Evolutionary conservation across 1,140 invertebrate species (phyloP), one percentile per base, ranked within the genome.

Genomic region (Anastrepha ludens): DNA sequence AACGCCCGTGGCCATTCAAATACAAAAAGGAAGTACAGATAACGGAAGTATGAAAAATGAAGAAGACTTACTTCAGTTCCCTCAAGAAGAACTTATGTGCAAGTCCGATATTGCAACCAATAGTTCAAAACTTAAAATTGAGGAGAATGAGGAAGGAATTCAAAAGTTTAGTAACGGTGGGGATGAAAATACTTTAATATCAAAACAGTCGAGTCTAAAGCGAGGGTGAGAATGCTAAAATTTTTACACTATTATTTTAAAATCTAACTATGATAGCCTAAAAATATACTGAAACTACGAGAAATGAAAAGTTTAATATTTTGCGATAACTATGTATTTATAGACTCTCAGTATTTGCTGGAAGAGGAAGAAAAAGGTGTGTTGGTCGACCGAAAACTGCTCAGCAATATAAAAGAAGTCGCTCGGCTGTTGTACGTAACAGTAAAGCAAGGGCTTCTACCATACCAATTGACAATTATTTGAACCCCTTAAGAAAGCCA

Each of bases 381-480:
- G 9, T 5, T 4, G 55, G 0, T 17, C 17, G 5, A 50, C 3
- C n/a, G 15, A 81, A 55, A 55, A 81, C 9, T 9, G 20, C 8
- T 11, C 47, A 13, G 20, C 15, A 55, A 81, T 1, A 55, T 6
- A 81, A 55, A 81, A 81, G 8, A 81, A 81, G 2, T 11, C n/a
- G 47, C 7, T 11, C 20, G 8, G 74, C 8, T 20, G 11, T 47
- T 60, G 44, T 39, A 59, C 81, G 47, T 17, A 39, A 64, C 39
- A 7, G 6, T 41, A 59, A 67, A 87, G 8, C 70, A 13, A 44
- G 50, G 9, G 9, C 59, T 47, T 64, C 86, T 20, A 39, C 44
- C 44, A 55, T 81, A 81, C 20, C 74, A 8, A 55, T 81, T 29
- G 74, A 81, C n/a, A 50, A 55, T 55, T 86, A 86, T 44, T 47